These are phyloP conservation scores for Acronicta alni DNA, from an alignment of 2,888 invertebrate species.

Conservation along the genomic window DNA sequence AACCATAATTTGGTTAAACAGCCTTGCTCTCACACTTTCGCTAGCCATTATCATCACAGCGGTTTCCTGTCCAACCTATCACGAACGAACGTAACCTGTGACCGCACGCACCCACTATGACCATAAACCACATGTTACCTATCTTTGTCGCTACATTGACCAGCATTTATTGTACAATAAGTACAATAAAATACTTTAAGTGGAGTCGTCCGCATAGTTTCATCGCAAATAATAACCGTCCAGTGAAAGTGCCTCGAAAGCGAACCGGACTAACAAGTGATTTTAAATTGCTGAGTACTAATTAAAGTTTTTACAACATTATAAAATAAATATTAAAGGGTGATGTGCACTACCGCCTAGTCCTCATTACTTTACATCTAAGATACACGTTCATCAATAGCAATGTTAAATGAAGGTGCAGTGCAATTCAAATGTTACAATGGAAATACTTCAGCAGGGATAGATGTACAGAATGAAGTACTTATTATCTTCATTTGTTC, in stretches of 20 bases:
- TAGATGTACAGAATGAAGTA: conserved; percentile 1
- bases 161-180: conserved; percentile 10
- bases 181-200: conserved; percentile 38
- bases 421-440: neutral
- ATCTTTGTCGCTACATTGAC: conserved; percentile 1
- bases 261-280: conserved; percentile 34
- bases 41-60: conserved; percentile 23
- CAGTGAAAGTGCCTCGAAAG: conserved; percentile 56
- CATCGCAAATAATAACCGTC: conserved; percentile 42
- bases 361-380: neutral
- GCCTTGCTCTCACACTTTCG: conserved; percentile 34
- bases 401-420: neutral
- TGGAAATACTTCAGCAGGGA: neutral
- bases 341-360: conserved; percentile 12
- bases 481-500: conserved; percentile 11
- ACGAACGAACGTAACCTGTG: conserved; percentile 42
- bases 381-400: no score
- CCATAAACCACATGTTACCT: conserved; percentile 23
- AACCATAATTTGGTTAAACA: conserved; percentile 12
- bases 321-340: conserved; percentile 31
- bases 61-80: conserved; percentile 29
- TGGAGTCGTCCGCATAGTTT: conserved; percentile 32
- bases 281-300: conserved; percentile 36
- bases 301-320: conserved; percentile 27
- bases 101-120: conserved; percentile 25